These are phyloP conservation scores for Cotesia glomerata DNA, from an alignment of 1,140 invertebrate genomes.

Conservation along the genomic window DNA sequence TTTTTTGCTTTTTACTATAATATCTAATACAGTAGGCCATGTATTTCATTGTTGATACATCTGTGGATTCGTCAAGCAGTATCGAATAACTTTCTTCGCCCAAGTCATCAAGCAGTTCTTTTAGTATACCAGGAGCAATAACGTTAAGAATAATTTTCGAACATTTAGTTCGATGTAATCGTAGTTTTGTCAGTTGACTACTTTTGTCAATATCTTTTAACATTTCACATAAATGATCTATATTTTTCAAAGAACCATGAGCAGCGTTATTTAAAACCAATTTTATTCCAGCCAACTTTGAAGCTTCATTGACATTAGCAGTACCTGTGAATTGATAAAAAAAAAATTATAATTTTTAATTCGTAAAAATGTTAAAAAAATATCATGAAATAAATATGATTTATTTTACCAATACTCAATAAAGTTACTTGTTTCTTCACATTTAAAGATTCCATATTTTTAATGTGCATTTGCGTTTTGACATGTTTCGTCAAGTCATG, in stretches of 20 bases:
- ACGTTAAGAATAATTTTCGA: slow-evolving; percentile 50
- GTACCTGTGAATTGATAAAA: no score
- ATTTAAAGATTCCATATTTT: no score
- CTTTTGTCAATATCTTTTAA: slow-evolving; percentile 9
- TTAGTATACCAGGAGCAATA: slow-evolving; percentile 43
- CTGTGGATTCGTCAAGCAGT: slow-evolving; percentile 57
- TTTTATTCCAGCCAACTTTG: neutral
- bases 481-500: no score
- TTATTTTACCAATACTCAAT: no score
- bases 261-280: neutral
- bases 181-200: slow-evolving; percentile 32
- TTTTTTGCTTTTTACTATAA: slow-evolving; percentile 41
- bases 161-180: slow-evolving; percentile 51
- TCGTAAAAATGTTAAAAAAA: no score
- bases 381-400: no score
- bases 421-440: no score
- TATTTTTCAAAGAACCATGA: neutral
- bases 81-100: slow-evolving; percentile 48
- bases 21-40: slow-evolving; percentile 52
- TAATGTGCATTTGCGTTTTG: no score
- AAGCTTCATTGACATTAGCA: neutral
- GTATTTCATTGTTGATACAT: slow-evolving; percentile 47
- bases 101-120: slow-evolving; percentile 46
- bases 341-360: no score
- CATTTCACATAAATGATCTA: slow-evolving; percentile 6